Evolutionary conservation across 30 jellyfish, hydroid and myxozoan genomes (phyloP), one percentile per base, ranked within the genome.

Genomic region (Rhopilema esculentum): DNA sequence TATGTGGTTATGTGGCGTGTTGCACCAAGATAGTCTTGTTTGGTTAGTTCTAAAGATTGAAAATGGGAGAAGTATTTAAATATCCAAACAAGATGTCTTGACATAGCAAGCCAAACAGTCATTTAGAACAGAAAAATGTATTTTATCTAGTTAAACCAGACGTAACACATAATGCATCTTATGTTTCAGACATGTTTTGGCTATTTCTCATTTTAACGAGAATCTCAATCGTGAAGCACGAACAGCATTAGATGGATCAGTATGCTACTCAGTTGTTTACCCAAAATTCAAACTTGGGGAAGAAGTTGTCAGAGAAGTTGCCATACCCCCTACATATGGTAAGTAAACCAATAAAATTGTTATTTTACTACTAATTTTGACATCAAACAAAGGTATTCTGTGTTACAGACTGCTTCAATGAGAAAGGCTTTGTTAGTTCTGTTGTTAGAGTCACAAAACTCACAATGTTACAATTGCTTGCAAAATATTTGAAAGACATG

Each of bases 321-420:
- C 77, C 77, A 66, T 66, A 66, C 50, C 77, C 77, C 77, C 77
- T 66, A 66, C 77, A 8, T 66, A 66, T 23, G 77, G 77, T 66
- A 66, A 22, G 77, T 40, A 40, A 40, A 40, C 57, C 57, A 40
- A 40, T 66, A 66, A 66, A 66, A 22, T 66, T 66, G 50, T 66
- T 65, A 19, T 4, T 19, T 6, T 66, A 26, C 75, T 65, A 65
- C 75, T 65, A 65, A 26, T 65, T 6, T 21, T 4, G 28, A 21
- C 29, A 21, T 65, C 30, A 16, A 16, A 65, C 28, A 8, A 65
- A 7, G 19, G 31, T 65, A 4, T 65, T 21, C 75, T 28, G 30
- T 65, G 31, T 19, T 63, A 63, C 29, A 40, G 57, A 40, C 57
- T 40, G 57, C 57, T 40, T 40, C 57, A 40, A 40, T 40, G 57